Evolutionary conservation across 2,113 vertebrate genomes (phyloP).

Genomic region (Siniperca knerii): DNA sequence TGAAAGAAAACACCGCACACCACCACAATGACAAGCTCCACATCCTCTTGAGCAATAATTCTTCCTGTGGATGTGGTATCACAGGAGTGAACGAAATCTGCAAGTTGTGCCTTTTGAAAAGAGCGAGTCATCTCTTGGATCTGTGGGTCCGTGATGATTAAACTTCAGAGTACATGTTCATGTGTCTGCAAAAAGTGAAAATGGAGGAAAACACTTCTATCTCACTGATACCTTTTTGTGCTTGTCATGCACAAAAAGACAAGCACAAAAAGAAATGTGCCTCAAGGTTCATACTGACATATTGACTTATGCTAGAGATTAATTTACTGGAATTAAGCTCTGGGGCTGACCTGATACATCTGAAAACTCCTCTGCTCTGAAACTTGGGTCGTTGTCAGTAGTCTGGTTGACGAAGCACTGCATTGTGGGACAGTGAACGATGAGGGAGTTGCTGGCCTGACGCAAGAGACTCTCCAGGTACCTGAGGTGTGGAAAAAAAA

Average conservation of each 20-base stretch:
- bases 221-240: background rate
- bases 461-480: constrained; percentile 92
- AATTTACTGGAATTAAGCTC: background rate
- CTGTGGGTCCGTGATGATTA: background rate
- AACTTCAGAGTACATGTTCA: background rate
- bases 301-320: background rate
- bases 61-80: constrained; percentile 13
- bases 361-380: constrained; percentile 92
- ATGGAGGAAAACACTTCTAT: background rate
- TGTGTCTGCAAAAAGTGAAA: background rate
- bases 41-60: constrained; percentile 37
- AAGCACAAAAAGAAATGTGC: too few species aligned
- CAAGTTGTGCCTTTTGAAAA: constrained; percentile 14
- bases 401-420: constrained; percentile 89
- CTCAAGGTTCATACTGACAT: background rate
- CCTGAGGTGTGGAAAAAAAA: constrained; percentile 77
- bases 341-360: constrained; percentile 81
- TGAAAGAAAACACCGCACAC: constrained; percentile 33
- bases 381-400: constrained; percentile 82
- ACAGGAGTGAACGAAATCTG: constrained; percentile 3
- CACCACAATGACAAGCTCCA: constrained; percentile 16
- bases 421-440: constrained; percentile 88
- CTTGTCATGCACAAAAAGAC: background rate
- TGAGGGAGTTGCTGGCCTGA: constrained; percentile 89
- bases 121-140: constrained; percentile 27